Evolutionary conservation across 1,140 invertebrate genomes (phyloP), one percentile per base, ranked within the genome.

Genomic region (Potamilus streckersoni): DNA sequence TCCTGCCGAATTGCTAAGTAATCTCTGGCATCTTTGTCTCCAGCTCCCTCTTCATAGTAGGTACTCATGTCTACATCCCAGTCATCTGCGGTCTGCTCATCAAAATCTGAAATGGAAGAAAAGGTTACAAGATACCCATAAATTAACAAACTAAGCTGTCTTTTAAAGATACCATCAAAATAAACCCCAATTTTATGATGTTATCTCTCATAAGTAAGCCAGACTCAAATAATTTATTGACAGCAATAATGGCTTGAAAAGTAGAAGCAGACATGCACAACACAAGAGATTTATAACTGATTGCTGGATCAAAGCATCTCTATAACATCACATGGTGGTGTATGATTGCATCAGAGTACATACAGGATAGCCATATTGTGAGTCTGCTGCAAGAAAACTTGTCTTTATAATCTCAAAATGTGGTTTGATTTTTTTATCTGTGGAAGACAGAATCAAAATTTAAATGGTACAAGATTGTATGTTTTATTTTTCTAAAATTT

Each of bases 61-160:
- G 84, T 87, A 79, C 90, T 90, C 89, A 92, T 93, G 81, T 93
- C 93, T 2, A 93, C 90, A 86, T 93, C 92, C 90, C 91, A 92
- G 81, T 93, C 92, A 88, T 93, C 93, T 0, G 92, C 83, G 55
- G 91, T 92, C 76, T 91, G 89, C 74, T 92, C 92, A 87, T 93
- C 93, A 87, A 92, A 92, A 84, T 92, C 92, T 87, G 74, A 57
- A 81, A 83, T 57, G 19, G 65, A n/a, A 63, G n/a, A 12, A 15
- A 20, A 31, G 1, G 0, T 66, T 20, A 66, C 31, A 66, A 66
- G 71, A 23, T 65, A 61, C 14, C 17, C 19, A 59, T 23, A 56
- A 5, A 15, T 55, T 49, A 49, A 49, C 4, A 49, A 49, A 49
- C 49, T 67, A n/a, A 27, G n/a, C 19, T 27, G 55, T n/a, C 11